Evolutionary conservation across 1,140 invertebrate genomes (phyloP).

Genomic region (Meloidogyne chitwoodi): DNA sequence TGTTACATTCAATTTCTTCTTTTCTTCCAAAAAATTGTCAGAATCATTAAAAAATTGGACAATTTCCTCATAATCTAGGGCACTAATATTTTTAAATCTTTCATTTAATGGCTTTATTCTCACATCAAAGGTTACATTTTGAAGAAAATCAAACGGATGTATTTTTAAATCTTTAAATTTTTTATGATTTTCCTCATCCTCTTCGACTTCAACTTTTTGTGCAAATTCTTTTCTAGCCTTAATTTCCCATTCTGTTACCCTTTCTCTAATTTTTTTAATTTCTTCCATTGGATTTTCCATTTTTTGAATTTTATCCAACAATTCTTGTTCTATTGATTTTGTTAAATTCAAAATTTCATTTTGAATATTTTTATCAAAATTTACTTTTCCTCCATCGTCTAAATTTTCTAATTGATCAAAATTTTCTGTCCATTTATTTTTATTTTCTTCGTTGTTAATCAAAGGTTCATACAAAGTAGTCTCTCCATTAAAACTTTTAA

Average conservation of each 20-base stretch:
- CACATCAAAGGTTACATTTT: not conserved
- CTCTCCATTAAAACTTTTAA: not conserved
- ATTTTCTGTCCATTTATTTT: not conserved
- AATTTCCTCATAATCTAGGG: not conserved
- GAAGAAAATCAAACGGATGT: not conserved
- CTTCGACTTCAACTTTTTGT: not conserved
- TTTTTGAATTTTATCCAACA: not conserved
- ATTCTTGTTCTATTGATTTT: not conserved
- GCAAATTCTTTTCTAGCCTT: not conserved
- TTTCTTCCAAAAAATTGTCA: not conserved
- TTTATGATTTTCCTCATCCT: not conserved
- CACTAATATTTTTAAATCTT: not conserved
- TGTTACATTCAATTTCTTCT: not conserved
- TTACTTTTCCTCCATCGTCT: not conserved
- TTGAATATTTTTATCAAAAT: not conserved
- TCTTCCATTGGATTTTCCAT: not conserved
- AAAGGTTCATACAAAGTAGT: not conserved
- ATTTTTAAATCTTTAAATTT: not conserved
- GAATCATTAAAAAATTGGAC: not conserved
- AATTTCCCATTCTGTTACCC: not conserved
- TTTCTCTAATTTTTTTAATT: not conserved
- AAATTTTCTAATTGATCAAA: not conserved
- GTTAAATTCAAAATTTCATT: not conserved
- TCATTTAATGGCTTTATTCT: not conserved
- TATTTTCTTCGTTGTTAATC: not conserved